Conservation (phyloP, 2,888 invertebrate genomes). For the Eupithecia vulgata region DNA sequence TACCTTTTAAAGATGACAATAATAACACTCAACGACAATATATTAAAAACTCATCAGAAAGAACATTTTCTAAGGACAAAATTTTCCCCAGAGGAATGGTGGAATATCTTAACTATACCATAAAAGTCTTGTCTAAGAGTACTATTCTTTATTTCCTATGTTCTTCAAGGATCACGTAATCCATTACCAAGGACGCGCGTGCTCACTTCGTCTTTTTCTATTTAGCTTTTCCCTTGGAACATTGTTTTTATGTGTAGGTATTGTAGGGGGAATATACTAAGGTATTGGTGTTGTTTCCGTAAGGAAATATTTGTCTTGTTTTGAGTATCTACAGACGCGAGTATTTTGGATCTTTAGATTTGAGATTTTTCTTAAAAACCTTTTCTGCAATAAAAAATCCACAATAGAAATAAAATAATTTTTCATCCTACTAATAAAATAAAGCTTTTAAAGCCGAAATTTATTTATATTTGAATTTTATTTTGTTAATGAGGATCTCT, state of each 20-base stretch:
- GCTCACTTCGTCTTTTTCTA: constrained; percentile 57
- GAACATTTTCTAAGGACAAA: neutral
- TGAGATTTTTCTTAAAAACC: neutral
- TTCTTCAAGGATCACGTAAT: constrained; percentile 65
- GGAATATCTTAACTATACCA: neutral
- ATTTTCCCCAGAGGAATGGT: neutral
- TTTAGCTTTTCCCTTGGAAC: constrained; percentile 52
- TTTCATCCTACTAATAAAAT: no score
- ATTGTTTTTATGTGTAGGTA: constrained; percentile 12
- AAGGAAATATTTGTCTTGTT: neutral
- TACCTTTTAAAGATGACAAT: no score
- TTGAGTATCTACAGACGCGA: neutral
- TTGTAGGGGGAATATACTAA: neutral
- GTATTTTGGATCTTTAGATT: neutral
- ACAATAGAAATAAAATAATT: no score
- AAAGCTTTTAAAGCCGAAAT: no score
- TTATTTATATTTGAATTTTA: no score
- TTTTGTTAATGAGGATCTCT: no score
- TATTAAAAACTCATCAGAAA: no score
- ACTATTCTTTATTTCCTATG: constrained; percentile 25
- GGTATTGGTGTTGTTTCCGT: neutral
- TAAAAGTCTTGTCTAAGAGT: constrained; percentile 16
- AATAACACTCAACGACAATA: no score
- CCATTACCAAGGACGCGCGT: constrained; percentile 72
- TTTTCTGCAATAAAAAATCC: neutral